Conservation (phyloP, 2,888 invertebrate genomes). For the Stomorhina lunata region DNA sequence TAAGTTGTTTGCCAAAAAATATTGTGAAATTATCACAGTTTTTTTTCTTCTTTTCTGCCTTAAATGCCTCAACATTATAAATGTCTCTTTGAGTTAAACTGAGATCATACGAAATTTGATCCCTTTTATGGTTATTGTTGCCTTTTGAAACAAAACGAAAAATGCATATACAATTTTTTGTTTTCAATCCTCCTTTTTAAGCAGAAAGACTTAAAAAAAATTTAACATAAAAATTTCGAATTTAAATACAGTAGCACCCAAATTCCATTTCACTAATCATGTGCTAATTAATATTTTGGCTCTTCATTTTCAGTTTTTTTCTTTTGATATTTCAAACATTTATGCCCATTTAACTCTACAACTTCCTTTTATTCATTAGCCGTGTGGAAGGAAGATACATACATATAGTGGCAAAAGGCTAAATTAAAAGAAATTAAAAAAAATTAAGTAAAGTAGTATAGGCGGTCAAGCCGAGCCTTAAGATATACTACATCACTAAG, state of each 20-base stretch:
- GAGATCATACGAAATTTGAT: constrained; percentile 56
- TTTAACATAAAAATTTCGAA: constrained; percentile 15
- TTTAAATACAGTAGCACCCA: constrained; percentile 68
- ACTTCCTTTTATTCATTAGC: constrained; percentile 50
- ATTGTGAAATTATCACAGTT: constrained; percentile 3
- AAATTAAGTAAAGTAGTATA: not conserved
- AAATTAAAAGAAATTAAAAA: not conserved
- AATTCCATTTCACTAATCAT: constrained; percentile 69
- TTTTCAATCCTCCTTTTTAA: constrained; percentile 21
- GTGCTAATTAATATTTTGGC: constrained; percentile 63
- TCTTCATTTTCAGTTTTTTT: constrained; percentile 8
- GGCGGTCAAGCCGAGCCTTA: no score
- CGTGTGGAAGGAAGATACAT: no score
- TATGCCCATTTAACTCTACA: constrained; percentile 57
- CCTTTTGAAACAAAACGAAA: constrained; percentile 33
- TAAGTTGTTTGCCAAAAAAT: not conserved
- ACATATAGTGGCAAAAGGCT: constrained; percentile 28
- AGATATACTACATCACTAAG: no score
- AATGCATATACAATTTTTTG: not conserved
- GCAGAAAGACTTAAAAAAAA: not conserved
- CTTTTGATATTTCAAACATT: constrained; percentile 10
- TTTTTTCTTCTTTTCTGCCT: constrained; percentile 2
- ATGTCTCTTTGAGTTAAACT: constrained; percentile 53
- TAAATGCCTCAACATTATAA: constrained; percentile 54
- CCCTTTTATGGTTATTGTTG: constrained; percentile 43